Percentiles rank a stretch among this genome's conserved stretches.
Conservation (phyloP, 2,888 invertebrate genomes). For the Acleris laterana region DNA sequence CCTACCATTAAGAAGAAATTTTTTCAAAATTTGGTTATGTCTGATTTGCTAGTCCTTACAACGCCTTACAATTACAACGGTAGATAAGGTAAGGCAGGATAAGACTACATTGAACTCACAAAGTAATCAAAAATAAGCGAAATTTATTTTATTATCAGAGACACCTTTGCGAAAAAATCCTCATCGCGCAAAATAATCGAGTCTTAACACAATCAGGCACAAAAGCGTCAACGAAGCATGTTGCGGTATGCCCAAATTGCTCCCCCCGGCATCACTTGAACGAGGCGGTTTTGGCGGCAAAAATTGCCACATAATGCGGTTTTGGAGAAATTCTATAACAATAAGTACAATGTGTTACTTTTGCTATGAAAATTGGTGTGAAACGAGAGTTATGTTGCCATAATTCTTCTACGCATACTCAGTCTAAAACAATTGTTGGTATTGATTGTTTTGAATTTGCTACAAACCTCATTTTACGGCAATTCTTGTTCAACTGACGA, state of each 20-base stretch:
- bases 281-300: slow-evolving; percentile 15
- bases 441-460: no score
- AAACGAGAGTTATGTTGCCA: background rate
- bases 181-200: slow-evolving; percentile 34
- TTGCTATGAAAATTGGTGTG: slow-evolving; percentile 8
- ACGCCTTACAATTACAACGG: no score
- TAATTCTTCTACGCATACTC: no score
- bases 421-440: no score
- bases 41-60: no score
- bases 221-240: slow-evolving; percentile 33
- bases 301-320: slow-evolving; percentile 33
- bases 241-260: slow-evolving; percentile 27
- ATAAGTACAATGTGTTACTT: slow-evolving; percentile 11
- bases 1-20: no score
- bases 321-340: slow-evolving; percentile 12
- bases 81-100: no score
- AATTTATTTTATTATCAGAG: slow-evolving; percentile 15
- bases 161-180: slow-evolving; percentile 21
- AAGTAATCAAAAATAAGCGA: slow-evolving; percentile 2
- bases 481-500: no score
- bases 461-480: no score
- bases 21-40: no score
- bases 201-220: slow-evolving; percentile 32
- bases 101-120: background rate
- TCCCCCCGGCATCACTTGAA: slow-evolving; percentile 31